Base-by-base conservation (phyloP, 2,888 invertebrate genomes). In the Neoascia interrupta region DNA sequence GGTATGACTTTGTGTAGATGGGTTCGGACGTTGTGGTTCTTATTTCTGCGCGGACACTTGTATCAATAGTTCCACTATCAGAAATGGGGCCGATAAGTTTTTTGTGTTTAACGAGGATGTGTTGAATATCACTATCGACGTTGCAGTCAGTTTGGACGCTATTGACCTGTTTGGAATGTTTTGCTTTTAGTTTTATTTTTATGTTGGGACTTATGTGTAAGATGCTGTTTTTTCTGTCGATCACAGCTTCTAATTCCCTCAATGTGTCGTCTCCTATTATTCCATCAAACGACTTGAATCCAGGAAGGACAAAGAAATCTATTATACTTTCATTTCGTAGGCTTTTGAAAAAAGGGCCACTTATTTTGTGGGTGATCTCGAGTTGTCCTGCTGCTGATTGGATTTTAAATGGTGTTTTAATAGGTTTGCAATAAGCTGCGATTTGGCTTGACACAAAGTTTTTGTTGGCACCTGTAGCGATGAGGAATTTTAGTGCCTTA, bases 1-100 rank as follows among this genome's bases (percentile, higher is more conserved):
- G 69, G 21, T 81, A 81, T 11, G 56, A 49, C 31, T 31, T 31
- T 31, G 8, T 8, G 31, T 31, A 26, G 34, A 11, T 37, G 6
- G 37, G 11, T 37, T 37, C 37, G 15, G 37, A 34, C 3, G 34
- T n/a, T n/a, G n/a, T n/a, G n/a, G n/a, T n/a, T n/a, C n/a, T n/a
- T n/a, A n/a, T n/a, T n/a, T n/a, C n/a, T n/a, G n/a, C n/a, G n/a
- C n/a, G n/a, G n/a, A n/a, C n/a, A n/a, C n/a, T n/a, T n/a, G n/a
- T n/a, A n/a, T 34, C 34, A 3, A n/a, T 34, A 3, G 34, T 34
- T 34, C 34, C 34, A n/a, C 34, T 34, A n/a, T 34, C 34, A 34
- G 34, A 34, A 6, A 34, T 34, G 34, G 34, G 34, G n/a, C 34
- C 34, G 34, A 34, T 6, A 34, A 34, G 34, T 10, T 34, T n/a